Base-by-base conservation (phyloP, 1,140 invertebrate species). In the Pseudomyrmex gracilis region DNA sequence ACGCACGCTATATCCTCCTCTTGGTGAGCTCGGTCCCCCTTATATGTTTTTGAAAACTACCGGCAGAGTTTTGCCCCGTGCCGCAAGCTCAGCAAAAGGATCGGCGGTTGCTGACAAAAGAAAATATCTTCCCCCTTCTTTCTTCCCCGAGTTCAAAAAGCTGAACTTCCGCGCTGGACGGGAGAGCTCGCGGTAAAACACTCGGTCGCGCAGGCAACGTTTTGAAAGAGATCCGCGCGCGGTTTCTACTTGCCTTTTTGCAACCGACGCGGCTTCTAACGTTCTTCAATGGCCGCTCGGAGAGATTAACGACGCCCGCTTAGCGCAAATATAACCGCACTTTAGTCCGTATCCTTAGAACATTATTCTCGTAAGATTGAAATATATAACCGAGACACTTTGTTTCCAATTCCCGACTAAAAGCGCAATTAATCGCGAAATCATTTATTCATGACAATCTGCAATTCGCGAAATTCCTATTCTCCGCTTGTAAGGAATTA, bases 111-210 rank as follows among this genome's bases (percentile, higher is more conserved):
- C 34, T 58, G 51, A 80, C 76, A 80, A 80, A 70, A 70, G 76
- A 17, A 45, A 45, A 49, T 0, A 49, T 0, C 34, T 34, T 0
- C 34, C 34, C 2, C 34, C 4, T n/a, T n/a, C n/a, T n/a, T n/a
- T n/a, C n/a, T n/a, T n/a, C n/a, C 49, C 4, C 22, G 5, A 10
- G 43, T 43, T 34, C 15, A 47, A 80, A 60, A 80, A 70, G 66
- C 22, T 22, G 10, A 78, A 78, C 53, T 70, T 78, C 20, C 76
- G 17, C 15, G 15, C 43, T 34, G 49, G 8, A 8, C 9, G 66
- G 8, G 17, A 68, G 34, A 53, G 20, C 49, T 24, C 47, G 49
- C 51, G 55, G 74, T 70, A 78, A 78, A 78, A 78, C 43, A 68
- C 51, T 78, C 51, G 64, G 20, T 20, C 49, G 49, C 34, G 49